Evolutionary conservation across 2,797 vertebrate species (phyloP), one percentile per base, ranked within the genome.

Genomic region (Cuniculus paca): DNA sequence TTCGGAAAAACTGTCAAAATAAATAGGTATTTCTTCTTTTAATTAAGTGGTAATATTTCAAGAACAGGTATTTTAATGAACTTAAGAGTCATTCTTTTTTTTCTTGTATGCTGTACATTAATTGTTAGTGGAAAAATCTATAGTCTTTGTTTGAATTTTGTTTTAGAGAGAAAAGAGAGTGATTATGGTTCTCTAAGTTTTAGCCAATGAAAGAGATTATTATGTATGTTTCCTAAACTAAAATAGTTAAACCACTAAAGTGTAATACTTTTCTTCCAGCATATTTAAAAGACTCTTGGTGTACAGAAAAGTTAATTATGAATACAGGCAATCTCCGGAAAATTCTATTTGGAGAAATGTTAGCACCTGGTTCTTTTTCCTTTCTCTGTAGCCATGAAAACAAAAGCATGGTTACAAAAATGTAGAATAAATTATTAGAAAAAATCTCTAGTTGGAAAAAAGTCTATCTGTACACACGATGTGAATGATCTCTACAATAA

Each of bases 271-370:
- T 92, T 58, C 56, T 80, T 95, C 16, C 48, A 95, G 8, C 20
- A 0, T 91, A 90, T 79, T 93, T 96, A 77, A 77, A 90, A 93
- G 56, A 63, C 89, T 42, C 13, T 54, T 36, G 81, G 14, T 81
- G 48, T 61, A 80, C n/a, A 85, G 61, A 42, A 96, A 83, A 75
- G 7, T 17, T 34, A 85, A 83, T 95, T 90, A 92, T 19, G 36
- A 86, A 78, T 89, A 17, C 63, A 95, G 82, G 74, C 39, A 80
- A 45, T 93, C 96, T 97, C 90, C 96, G 92, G 75, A 96, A 95
- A 89, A 79, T 94, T 93, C 26, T 96, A 58, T 94, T 82, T 82
- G 90, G 19, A 90, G 42, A 45, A 42, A 90, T 0, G 1, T 34
- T 39, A 88, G 50, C 90, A 96, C 88, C 75, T 82, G 72, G 84